A percentile compares a stretch with the other conserved stretches of the same genome.
These are phyloP conservation scores for Linyphia triangularis DNA, from an alignment of 2,888 invertebrate species.

Conservation along the genomic window DNA sequence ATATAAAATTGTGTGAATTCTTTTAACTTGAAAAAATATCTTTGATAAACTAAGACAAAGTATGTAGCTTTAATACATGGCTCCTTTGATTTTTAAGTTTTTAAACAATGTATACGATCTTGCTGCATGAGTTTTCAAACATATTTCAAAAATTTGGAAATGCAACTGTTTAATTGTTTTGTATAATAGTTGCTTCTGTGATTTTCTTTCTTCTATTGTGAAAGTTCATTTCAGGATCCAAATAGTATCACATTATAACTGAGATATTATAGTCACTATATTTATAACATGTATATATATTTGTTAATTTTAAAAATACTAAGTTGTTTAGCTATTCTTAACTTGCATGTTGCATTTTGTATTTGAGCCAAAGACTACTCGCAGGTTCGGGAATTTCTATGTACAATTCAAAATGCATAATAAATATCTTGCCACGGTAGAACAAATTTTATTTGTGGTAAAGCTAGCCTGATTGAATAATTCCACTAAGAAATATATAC, in stretches of 20 bases:
- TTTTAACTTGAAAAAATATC: too few relatives aligned
- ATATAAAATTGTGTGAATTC: too few relatives aligned
- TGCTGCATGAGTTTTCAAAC: too few relatives aligned
- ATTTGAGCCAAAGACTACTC: neutral
- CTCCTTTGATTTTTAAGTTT: too few relatives aligned
- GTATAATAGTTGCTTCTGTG: too few relatives aligned
- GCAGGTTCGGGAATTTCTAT: neutral
- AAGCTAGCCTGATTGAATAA: neutral
- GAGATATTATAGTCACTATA: neutral
- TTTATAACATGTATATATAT: slow-evolving; percentile 23
- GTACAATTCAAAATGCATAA: neutral
- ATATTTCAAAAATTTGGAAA: neutral
- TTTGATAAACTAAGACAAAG: too few relatives aligned
- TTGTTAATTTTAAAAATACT: neutral
- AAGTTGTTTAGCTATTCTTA: neutral
- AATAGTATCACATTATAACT: neutral
- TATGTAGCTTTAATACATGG: too few relatives aligned
- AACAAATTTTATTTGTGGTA: neutral
- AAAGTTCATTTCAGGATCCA: too few relatives aligned
- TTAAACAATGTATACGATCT: too few relatives aligned
- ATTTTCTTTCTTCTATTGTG: too few relatives aligned
- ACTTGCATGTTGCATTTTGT: neutral
- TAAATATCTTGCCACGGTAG: neutral
- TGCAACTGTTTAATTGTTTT: neutral
- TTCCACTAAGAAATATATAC: too few relatives aligned